phyloP scores from a whole-genome alignment of 2,888 invertebrate genomes.

The Apamea monoglypha region DNA sequence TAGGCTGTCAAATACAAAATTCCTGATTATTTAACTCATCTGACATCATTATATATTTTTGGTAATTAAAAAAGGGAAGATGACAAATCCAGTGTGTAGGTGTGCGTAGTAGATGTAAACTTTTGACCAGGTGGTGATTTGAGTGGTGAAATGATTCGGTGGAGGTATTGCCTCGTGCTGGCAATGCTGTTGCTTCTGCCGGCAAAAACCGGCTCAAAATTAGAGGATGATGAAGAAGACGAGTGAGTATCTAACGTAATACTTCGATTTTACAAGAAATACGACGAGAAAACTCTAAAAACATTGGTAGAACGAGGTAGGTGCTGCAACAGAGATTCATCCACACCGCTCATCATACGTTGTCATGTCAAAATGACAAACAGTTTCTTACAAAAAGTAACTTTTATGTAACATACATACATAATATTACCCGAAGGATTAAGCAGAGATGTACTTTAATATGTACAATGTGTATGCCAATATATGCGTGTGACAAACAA shows the following conservation, averaged over 20 bases:
- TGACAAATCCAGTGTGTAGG: conserved; percentile 84
- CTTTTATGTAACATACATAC: background rate
- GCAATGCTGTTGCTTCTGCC: conserved; percentile 82
- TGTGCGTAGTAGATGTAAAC: conserved; percentile 68
- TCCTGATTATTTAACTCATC: conserved; percentile 66
- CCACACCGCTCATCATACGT: background rate
- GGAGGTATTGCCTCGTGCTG: conserved; percentile 81
- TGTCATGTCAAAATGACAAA: conserved; percentile 29
- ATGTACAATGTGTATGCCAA: background rate
- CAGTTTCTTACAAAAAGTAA: background rate
- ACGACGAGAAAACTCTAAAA: background rate
- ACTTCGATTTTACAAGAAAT: background rate
- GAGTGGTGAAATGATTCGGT: conserved; percentile 82
- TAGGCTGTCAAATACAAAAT: conserved; percentile 79
- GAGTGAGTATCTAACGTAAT: conserved; percentile 71
- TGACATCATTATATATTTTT: conserved; percentile 72
- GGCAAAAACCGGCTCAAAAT: conserved; percentile 72
- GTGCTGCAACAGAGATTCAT: background rate
- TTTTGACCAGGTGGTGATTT: conserved; percentile 61
- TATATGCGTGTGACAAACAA: background rate
- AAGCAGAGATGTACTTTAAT: background rate
- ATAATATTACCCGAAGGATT: background rate
- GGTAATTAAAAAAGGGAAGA: conserved; percentile 76
- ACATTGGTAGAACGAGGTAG: background rate
- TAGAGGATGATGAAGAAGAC: conserved; percentile 78